phyloP scores from a whole-genome alignment of 2,113 vertebrate genomes.

The Neotragus pygmaeus region DNA sequence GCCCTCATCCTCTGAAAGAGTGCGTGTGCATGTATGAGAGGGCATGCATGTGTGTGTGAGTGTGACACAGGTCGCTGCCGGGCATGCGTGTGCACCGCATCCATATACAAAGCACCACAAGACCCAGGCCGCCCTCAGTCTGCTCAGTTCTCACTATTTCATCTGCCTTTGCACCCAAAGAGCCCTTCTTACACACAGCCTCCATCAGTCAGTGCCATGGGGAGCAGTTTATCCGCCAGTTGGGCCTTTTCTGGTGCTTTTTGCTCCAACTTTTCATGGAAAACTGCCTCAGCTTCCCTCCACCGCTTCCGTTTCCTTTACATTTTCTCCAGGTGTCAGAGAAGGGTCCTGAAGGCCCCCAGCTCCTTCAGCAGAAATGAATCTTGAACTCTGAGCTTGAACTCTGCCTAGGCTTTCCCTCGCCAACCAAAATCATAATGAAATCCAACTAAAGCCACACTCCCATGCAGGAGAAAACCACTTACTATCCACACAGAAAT shows the following conservation, averaged over 20 bases:
- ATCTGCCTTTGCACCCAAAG: background rate
- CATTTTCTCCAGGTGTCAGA: constrained; percentile 11
- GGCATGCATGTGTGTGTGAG: constrained; percentile 18
- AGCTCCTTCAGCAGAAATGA: constrained; percentile 52
- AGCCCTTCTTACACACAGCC: background rate
- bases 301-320: background rate
- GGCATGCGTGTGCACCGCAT: background rate
- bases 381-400: constrained; percentile 71
- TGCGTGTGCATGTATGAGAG: background rate
- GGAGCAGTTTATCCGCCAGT: background rate
- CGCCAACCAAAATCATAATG: constrained; percentile 41
- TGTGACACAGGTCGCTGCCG: constrained; percentile 20
- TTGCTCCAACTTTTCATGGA: constrained; percentile 46
- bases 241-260: constrained; percentile 16
- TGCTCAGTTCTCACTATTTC: background rate
- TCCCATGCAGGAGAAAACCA: constrained; percentile 41
- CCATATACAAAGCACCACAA: constrained; percentile 31
- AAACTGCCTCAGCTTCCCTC: constrained; percentile 7
- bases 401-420: constrained; percentile 35
- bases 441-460: constrained; percentile 45
- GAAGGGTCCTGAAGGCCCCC: background rate
- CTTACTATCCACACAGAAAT: constrained; percentile 57
- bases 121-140: background rate
- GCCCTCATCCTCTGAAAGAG: constrained; percentile 5
- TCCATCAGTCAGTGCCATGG: background rate